These are phyloP conservation scores for Xenentodon cancila DNA, from an alignment of 2,797 vertebrate genomes.

Conservation along the genomic window DNA sequence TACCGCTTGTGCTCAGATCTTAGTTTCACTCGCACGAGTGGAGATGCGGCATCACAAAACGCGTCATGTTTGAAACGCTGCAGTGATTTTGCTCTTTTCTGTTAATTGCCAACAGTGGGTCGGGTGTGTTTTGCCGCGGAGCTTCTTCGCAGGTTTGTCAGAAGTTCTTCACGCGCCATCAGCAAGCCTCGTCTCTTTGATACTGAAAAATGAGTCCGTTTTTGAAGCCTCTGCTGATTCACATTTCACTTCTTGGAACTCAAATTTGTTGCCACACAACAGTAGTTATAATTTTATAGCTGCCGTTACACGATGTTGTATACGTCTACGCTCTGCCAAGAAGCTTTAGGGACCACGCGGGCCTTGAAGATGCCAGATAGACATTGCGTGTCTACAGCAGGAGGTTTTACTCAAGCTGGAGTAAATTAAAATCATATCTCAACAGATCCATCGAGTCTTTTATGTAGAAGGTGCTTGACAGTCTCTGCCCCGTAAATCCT, in stretches of 20 bases:
- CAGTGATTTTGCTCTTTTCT: constrained; percentile 18
- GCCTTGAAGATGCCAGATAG: constrained; percentile 17
- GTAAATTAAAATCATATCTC: constrained; percentile 61
- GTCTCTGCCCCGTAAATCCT: constrained; percentile 44
- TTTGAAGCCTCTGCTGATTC: constrained; percentile 24
- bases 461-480: constrained; percentile 36
- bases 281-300: background rate
- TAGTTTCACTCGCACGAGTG: constrained; percentile 28
- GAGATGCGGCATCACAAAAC: constrained; percentile 31
- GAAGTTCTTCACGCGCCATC: constrained; percentile 22
- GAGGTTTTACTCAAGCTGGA: constrained; percentile 35
- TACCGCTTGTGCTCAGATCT: no score
- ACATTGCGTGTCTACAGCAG: constrained; percentile 19
- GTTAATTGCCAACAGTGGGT: constrained; percentile 9
- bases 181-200: constrained; percentile 38
- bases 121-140: constrained; percentile 22
- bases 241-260: constrained; percentile 28
- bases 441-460: constrained; percentile 21
- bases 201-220: no score
- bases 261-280: constrained; percentile 38
- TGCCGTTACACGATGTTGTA: constrained; percentile 1
- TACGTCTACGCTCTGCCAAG: constrained; percentile 7
- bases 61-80: constrained; percentile 23
- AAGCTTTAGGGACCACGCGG: constrained; percentile 15
- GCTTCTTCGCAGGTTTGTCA: constrained; percentile 27